Evolutionary conservation across 2,113 vertebrate species (phyloP), one percentile per base, ranked within the genome.

Genomic region (Barnardius zonarius): DNA sequence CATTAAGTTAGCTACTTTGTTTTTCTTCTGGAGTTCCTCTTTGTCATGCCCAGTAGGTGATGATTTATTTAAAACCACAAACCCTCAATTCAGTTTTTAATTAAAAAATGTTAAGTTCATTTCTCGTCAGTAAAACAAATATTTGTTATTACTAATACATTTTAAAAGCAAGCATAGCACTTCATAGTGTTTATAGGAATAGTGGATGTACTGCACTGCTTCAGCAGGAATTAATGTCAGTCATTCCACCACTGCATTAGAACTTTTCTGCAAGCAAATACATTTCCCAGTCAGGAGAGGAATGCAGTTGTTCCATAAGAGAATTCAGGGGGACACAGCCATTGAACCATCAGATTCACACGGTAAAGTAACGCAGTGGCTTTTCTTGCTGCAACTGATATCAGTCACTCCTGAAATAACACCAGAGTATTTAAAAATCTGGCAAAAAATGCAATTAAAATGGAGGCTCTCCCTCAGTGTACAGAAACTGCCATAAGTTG

Each of bases 41-140:
- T 93, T 83, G 39, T 81, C 76, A 86, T 66, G 83, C 41, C 9
- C 59, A 52, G 49, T 41, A 74, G 88, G 64, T 51, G 61, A 79
- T 63, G 61, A 93, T 96, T 94, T 95, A 74, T 91, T 96, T 96
- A 90, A 97, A 96, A 91, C 48, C 37, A 88, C 52, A 77, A 88
- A 66, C 61, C 5, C 27, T 90, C 22, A 74, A 74, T 91, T 91
- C 44, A 82, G 5, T 76, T 97, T 94, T 97, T 96, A 97, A 96
- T 97, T 97, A 27, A 92, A 96, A 91, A 95, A 61, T 61, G 22
- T 86, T 86, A 92, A 92, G 55, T 94, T 94, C 49, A 62, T 93
- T 95, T 94, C 82, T 88, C 86, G 16, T 51, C 81, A 75, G 88
- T 93, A 95, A 94, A 96, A 93, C 74, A 95, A 97, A 94, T 96